Evolutionary conservation across 2,797 vertebrate species (phyloP), one percentile per base, ranked within the genome.

Genomic region (Dicrostonyx torquatus): DNA sequence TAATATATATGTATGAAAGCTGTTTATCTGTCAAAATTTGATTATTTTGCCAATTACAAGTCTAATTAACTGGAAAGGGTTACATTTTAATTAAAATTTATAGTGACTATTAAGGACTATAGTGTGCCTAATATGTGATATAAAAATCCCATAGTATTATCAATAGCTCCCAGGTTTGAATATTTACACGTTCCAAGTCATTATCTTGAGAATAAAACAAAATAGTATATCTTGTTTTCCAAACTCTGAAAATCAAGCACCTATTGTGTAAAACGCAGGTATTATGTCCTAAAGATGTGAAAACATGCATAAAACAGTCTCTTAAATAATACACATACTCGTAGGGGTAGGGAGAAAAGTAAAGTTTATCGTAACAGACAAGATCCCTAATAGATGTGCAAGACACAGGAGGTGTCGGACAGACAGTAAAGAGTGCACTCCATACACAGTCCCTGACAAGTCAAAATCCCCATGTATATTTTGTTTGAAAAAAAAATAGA

Each of bases 31-130:
- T 62, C 62, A 78, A 93, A 94, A 96, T 68, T 91, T 77, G 37
- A 89, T 92, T 53, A 53, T 62, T 88, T 96, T 96, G 90, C 40
- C 78, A 89, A 95, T 64, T 70, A 24, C 85, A 93, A 95, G 85
- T 90, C 93, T 94, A 97, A 96, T 91, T 94, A 95, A 93, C 87
- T 91, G 50, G 70, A 94, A 96, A 91, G 26, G 86, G 77, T 90
- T 97, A 90, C 78, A 93, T 94, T 95, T 96, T 93, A 93, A 83
- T 94, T 95, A 97, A 79, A 79, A 97, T 79, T 91, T 94, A 90
- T 13, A 6, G n/a, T 93, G 53, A 88, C 91, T 95, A 80, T 92
- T 95, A 96, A 94, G 78, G 50, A 40, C 37, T 64, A 22, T 76
- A 31, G 34, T 82, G 4, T 64, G 60, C 72, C 87, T 95, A 88